phyloP scores from a whole-genome alignment of 1,140 invertebrate genomes.

The Heliconius hermathena region DNA sequence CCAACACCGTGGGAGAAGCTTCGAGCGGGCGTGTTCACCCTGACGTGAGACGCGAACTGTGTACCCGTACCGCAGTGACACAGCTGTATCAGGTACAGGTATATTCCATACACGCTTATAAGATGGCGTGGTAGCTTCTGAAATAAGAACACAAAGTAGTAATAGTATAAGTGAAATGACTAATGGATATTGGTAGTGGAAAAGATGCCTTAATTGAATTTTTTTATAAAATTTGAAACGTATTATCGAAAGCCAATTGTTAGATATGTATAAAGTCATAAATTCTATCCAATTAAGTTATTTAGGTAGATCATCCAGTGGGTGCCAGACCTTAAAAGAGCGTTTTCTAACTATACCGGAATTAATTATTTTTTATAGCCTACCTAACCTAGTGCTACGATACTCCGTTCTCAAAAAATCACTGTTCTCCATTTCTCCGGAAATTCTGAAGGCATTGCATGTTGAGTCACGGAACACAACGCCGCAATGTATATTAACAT shows the following conservation, averaged over 20 bases:
- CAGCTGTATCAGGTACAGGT: conserved; percentile 20
- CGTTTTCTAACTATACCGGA: too few relatives aligned
- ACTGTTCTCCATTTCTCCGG: too few relatives aligned
- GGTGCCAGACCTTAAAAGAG: too few relatives aligned
- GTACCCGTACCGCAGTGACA: conserved; percentile 42
- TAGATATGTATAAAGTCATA: not conserved
- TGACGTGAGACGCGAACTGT: conserved; percentile 75
- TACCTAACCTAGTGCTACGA: not conserved
- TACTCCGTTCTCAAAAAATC: not conserved
- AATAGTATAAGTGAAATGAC: too few relatives aligned
- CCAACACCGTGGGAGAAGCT: conserved; percentile 78
- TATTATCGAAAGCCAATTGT: too few relatives aligned
- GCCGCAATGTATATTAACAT: too few relatives aligned
- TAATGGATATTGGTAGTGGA: too few relatives aligned
- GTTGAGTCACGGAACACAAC: too few relatives aligned
- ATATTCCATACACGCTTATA: conserved; percentile 3
- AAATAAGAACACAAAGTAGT: not conserved
- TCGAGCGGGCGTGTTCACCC: conserved; percentile 67
- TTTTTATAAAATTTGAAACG: too few relatives aligned
- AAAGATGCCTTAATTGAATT: not conserved
- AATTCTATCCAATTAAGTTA: not conserved
- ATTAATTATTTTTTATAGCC: too few relatives aligned
- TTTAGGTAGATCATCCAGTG: not conserved
- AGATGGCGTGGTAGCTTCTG: conserved; percentile 35
- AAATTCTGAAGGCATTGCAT: too few relatives aligned